Base-by-base conservation (phyloP, 2,113 vertebrate genomes). In the Polypterus bichir region DNA sequence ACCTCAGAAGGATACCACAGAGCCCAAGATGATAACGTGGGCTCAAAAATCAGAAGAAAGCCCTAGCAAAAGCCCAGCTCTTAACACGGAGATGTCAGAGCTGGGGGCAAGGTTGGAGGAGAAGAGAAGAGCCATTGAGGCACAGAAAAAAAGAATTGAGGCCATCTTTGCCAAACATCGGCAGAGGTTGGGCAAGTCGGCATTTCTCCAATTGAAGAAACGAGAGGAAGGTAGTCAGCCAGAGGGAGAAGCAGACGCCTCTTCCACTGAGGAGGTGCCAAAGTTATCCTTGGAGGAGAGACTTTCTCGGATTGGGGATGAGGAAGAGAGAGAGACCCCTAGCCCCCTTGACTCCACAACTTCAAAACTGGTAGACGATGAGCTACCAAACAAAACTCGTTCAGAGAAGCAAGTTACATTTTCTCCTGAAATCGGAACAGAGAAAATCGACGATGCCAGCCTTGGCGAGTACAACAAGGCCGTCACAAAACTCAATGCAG, bases 101-200 rank as follows among this genome's bases (percentile, higher is more conserved):
- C 76, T 97, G 3, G 88, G 90, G 0, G 87, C 74, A 0, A 83
- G 93, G 0, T 72, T 97, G 56, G 92, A 94, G 69, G 94, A 96
- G 68, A 95, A 94, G 5, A 83, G 94, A 0, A 82, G 83, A 7
- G 93, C 94, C 54, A 97, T 97, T 0, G 93, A 97, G 69, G 92
- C 93, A 0, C 94, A 97, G 70, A 97, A 97, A 65, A 91, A 89
- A 6, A 83, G 93, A 2, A 97, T 97, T 2, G 94, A 97, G 65
- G 92, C 90, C 66, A 94, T 97, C 51, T 97, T 96, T 60, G 86
- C 90, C 64, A 92, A 92, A 66, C 93, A 97, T 66, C 81, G 94
- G 2, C 92, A 97, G 67, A 83, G 86, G 5, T 71, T 97, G 46
- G 94, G 93, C 5, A 91, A 92, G 62, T 91, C 69, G 4, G 94